phyloP scores from a whole-genome alignment of 2,888 invertebrate species.

The Adelphocoris suturalis region DNA sequence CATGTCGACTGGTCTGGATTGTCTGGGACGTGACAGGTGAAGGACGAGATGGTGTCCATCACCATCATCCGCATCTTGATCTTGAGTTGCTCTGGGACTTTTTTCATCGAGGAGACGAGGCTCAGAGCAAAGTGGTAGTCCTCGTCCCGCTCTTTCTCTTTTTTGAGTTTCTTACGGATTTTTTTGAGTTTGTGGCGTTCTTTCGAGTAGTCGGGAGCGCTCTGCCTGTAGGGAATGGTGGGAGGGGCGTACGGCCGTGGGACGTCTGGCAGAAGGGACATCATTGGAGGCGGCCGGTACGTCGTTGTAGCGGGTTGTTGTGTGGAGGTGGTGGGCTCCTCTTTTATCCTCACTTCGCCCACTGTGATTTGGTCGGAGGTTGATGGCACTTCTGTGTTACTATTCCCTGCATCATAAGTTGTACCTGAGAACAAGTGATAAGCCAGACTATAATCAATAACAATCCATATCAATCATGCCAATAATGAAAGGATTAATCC shows the following conservation, averaged over 20 bases:
- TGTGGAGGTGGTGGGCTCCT: conserved; percentile 39
- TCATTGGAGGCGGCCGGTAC: not conserved
- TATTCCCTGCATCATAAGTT: not conserved
- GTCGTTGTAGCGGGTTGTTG: conserved; percentile 29
- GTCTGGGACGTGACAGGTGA: not conserved
- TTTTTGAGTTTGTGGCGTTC: conserved; percentile 43
- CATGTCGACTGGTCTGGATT: conserved; percentile 55
- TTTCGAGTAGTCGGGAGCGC: not conserved
- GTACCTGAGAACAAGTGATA: not conserved
- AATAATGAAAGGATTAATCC: no score
- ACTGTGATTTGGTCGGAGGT: conserved; percentile 15
- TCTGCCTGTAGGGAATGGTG: not conserved
- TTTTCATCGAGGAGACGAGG: conserved; percentile 62
- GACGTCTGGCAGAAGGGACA: not conserved
- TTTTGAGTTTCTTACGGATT: conserved; percentile 27
- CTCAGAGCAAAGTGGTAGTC: conserved; percentile 65
- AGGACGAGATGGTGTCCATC: conserved; percentile 55
- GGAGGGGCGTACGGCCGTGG: not conserved
- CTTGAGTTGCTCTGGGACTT: conserved; percentile 30
- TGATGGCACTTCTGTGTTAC: not conserved
- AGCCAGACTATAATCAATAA: not conserved
- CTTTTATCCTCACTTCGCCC: conserved; percentile 34
- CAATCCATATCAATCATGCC: no score
- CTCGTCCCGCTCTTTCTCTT: conserved; percentile 47
- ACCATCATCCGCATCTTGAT: conserved; percentile 60